A percentile compares a stretch with the other conserved stretches of the same genome.
Evolutionary conservation across 2,888 invertebrate species (phyloP).

Genomic region (Sarcophaga variegata): DNA sequence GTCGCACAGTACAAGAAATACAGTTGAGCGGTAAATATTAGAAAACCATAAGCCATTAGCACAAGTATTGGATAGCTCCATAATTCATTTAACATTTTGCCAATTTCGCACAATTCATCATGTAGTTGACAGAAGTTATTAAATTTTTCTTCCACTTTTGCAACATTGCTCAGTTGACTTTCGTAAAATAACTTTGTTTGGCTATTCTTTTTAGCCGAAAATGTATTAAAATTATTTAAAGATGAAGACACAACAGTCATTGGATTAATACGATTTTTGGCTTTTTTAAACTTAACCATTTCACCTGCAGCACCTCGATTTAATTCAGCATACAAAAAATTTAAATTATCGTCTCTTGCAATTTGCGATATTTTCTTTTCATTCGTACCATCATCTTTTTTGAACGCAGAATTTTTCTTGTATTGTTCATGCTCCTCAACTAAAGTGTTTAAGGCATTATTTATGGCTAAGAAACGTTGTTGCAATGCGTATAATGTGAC

Average conservation of each 20-base stretch:
- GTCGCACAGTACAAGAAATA: slow-evolving; percentile 81
- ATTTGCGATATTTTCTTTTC: slow-evolving; percentile 25
- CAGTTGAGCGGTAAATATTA: slow-evolving; percentile 81
- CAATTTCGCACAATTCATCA: slow-evolving; percentile 82
- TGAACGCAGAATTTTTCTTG: slow-evolving; percentile 48
- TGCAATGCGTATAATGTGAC: slow-evolving; percentile 78
- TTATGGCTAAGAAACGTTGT: slow-evolving; percentile 77
- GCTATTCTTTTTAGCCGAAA: slow-evolving; percentile 31
- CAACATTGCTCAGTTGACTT: slow-evolving; percentile 77
- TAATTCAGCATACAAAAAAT: slow-evolving; percentile 75
- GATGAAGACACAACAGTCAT: slow-evolving; percentile 28
- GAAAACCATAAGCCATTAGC: slow-evolving; percentile 81
- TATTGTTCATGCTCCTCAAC: slow-evolving; percentile 76
- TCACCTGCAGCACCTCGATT: slow-evolving; percentile 54
- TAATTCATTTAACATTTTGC: slow-evolving; percentile 79
- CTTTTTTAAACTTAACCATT: slow-evolving; percentile 46
- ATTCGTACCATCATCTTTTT: slow-evolving; percentile 12
- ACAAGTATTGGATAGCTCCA: slow-evolving; percentile 81
- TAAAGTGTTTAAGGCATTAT: slow-evolving; percentile 72
- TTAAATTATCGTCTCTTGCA: slow-evolving; percentile 70
- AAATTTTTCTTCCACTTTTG: slow-evolving; percentile 79
- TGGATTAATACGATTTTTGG: slow-evolving; percentile 54
- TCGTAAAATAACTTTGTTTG: slow-evolving; percentile 69
- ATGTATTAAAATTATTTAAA: slow-evolving; percentile 51
- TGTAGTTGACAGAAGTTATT: slow-evolving; percentile 81